Base-by-base conservation (phyloP, 2,888 invertebrate species). In the Acrobasis suavella region DNA sequence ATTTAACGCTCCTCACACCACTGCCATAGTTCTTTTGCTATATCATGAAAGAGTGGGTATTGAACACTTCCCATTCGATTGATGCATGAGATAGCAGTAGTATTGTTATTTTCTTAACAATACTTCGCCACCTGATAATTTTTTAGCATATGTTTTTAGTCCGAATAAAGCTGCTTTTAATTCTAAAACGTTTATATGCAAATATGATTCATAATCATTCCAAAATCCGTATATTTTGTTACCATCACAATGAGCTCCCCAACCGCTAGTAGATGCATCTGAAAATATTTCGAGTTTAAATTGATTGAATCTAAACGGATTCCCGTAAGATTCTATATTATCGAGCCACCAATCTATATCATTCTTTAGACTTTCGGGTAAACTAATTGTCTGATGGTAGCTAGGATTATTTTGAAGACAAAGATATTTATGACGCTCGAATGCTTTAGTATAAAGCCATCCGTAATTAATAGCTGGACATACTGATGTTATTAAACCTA, bases 31-130 rank as follows among this genome's bases (percentile, higher is more conserved):
- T 58, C 38, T 39, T 39, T 56, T 1, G 58, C 22, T 9, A 66
- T 1, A n/a, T 61, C 12, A 15, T 54, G 55, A 1, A 65, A 50
- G 16, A 62, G 62, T n/a, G 52, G 55, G 37, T 32, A 62, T 16
- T 62, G 60, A 1, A 62, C 51, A 55, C 65, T 56, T 1, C 65
- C 65, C 65, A 65, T 65, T 9, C 52, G 15, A 15, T 64, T 64
- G 14, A 60, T 50, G 22, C 38, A 60, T 7, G 60, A 32, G 5
- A 64, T 54, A 1, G 60, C 58, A 8, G 61, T 58, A 2, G 58
- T 32, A 32, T 64, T 61, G 14, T 64, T 60, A 14, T n/a, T 60
- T 51, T 6, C 64, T 12, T 15, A 63, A 17, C 9, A 63, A 38
- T 10, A 63, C 54, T 3, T 63, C n/a, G 15, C 50, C 58, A 15